Conservation (phyloP, 1,140 invertebrate species). For the Pygmarrhopalites habei region DNA sequence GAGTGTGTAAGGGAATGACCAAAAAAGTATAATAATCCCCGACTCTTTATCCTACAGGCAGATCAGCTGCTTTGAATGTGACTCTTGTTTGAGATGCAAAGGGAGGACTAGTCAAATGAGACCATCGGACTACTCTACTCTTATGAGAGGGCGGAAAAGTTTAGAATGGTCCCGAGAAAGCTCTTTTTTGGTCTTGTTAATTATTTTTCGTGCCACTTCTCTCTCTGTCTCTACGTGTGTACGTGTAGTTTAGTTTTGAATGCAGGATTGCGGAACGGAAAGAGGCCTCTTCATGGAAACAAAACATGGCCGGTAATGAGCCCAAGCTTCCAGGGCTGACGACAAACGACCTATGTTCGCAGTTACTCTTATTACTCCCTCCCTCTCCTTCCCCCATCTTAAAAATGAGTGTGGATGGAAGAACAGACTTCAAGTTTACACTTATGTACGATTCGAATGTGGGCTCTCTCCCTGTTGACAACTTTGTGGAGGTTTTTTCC, state of each 20-base stretch:
- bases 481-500: neutral
- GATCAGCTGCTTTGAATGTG: too few relatives aligned
- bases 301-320: neutral
- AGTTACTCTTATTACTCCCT: slow-evolving; percentile 2
- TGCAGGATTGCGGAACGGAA: slow-evolving; percentile 18
- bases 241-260: too few relatives aligned
- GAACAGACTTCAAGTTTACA: neutral
- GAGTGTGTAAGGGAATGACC: too few relatives aligned
- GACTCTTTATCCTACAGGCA: too few relatives aligned
- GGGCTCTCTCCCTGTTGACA: neutral
- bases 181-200: slow-evolving; percentile 3
- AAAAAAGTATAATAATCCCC: too few relatives aligned
- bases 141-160: slow-evolving; percentile 1
- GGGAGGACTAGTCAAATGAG: too few relatives aligned
- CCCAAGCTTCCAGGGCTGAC: neutral
- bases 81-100: too few relatives aligned
- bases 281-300: neutral
- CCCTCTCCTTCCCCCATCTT: too few relatives aligned
- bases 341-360: slow-evolving; percentile 10
- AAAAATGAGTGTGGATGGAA: too few relatives aligned
- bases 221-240: too few relatives aligned
- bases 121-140: too few relatives aligned
- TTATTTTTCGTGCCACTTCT: slow-evolving; percentile 18
- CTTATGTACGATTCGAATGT: neutral
- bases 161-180: neutral